Base-by-base conservation (phyloP, 2,888 invertebrate genomes). In the Eilema depressum region DNA sequence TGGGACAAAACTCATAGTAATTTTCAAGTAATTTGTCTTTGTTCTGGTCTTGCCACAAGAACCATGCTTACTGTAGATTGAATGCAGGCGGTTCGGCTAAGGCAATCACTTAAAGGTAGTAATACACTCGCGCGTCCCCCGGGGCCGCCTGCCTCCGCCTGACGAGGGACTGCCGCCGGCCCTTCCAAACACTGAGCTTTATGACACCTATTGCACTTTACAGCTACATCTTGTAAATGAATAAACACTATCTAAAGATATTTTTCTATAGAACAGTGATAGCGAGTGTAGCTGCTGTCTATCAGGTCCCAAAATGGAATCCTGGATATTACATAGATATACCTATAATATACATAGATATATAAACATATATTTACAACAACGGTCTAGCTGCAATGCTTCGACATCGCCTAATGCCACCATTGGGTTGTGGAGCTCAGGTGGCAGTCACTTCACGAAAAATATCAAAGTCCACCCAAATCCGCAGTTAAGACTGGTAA, bases 91-190 rank as follows among this genome's bases (percentile, higher is more conserved):
- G 59, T n/a, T 26, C 8, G 74, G 71, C 74, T 66, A 73, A 74
- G 77, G 83, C 76, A 84, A 84, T 84, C 83, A 83, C 83, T 83
- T 83, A 83, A 76, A 76, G 59, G 70, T 63, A 66, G 78, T 74
- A 83, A 79, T 84, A 80, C 83, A 76, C 79, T 79, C 70, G 68
- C 37, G 25, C 7, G 63, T 69, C 84, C 83, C 83, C 66, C 65
- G 83, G 83, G 83, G 66, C 37, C n/a, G 37, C 41, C 70, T 73
- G 74, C 17, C 28, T 33, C 60, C 59, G n/a, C 47, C n/a, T 23
- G 25, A 25, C 61, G 61, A 37, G 56, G 70, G 47, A 33, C 26
- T 8, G 33, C 23, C n/a, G 14, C 25, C 53, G n/a, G 23, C 41
- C 63, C 41, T 5, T 25, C 20, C 59, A 7, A 10, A 47, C 23